Conservation (phyloP, 2,888 invertebrate genomes). For the Yponomeuta plumbellus region DNA sequence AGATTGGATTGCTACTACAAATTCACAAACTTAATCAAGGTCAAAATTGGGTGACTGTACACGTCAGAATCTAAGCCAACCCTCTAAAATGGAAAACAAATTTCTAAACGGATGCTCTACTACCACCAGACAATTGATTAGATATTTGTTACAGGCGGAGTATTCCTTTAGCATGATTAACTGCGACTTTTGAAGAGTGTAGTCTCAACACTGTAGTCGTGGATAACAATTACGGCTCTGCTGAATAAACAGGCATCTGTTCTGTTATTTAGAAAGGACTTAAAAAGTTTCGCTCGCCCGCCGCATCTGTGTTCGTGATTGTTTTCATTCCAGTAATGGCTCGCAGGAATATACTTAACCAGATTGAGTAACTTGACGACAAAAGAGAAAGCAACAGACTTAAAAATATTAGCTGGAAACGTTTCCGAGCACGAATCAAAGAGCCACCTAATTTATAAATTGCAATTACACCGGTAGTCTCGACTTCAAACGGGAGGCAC, state of each 20-base stretch:
- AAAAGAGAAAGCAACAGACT: conserved; percentile 49
- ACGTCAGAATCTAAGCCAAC: too few species aligned
- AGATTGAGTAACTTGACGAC: conserved; percentile 18
- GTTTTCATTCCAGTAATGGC: conserved; percentile 14
- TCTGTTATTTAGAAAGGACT: conserved; percentile 9
- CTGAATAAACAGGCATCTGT: neutral
- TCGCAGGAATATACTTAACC: neutral
- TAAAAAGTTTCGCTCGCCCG: conserved; percentile 5
- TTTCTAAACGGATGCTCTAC: too few species aligned
- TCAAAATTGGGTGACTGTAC: too few species aligned
- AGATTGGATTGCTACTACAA: too few species aligned
- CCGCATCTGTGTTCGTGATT: neutral
- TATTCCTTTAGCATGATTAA: neutral
- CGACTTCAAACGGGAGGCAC: conserved; percentile 31
- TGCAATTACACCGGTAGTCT: conserved; percentile 66
- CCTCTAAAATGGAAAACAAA: too few species aligned
- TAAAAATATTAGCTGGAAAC: conserved; percentile 40
- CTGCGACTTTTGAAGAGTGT: neutral
- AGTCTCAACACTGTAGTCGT: neutral
- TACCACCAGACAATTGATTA: too few species aligned
- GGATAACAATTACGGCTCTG: neutral
- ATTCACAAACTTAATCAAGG: too few species aligned
- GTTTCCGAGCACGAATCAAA: conserved; percentile 43
- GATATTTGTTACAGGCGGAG: too few species aligned
- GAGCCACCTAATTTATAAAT: conserved; percentile 68